Base-by-base conservation (phyloP, 2,113 vertebrate species). In the Cairina moschata region DNA sequence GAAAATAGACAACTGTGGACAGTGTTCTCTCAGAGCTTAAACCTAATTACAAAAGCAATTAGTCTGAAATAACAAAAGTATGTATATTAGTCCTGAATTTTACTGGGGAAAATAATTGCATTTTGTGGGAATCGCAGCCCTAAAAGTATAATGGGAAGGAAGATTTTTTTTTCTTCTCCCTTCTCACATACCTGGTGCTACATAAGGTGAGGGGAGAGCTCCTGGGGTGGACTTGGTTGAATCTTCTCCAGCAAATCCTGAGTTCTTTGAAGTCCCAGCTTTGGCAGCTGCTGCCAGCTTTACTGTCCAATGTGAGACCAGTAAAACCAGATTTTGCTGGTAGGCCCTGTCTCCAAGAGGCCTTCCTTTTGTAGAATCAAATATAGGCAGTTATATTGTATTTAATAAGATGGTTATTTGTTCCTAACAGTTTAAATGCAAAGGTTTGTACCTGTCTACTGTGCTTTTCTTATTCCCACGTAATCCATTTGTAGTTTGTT, bases 271-370 rank as follows among this genome's bases (percentile, higher is more conserved):
- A 96, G 85, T 86, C 42, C 38, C 66, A 66, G 42, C 72, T 83
- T 81, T 75, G 54, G 62, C 58, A 84, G 76, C 86, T 94, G 73
- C 92, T 84, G 73, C 73, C 88, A 94, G 1, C 56, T 75, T 93
- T 73, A 84, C 62, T 94, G 95, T 86, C 93, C 95, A 86, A 86
- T 36, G 25, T 21, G 66, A 92, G 95, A 94, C 86, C 88, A 96
- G 96, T 84, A 92, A 88, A 94, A 96, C 93, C 60, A 81, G 95
- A 80, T 68, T 91, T 63, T 83, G 32, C 80, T 76, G 56, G 75
- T 96, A 90, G 90, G n/a, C 56, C 32, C 16, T 1, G 76, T 75
- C 88, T 68, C 76, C 1, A 10, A 48, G 58, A 72, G 56, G 48
- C 31, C 60, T 96, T 94, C 54, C 69, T 86, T 95, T 78, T 92